Evolutionary conservation across 2,113 vertebrate species (phyloP), one percentile per base, ranked within the genome.

Genomic region (Hyla sarda): DNA sequence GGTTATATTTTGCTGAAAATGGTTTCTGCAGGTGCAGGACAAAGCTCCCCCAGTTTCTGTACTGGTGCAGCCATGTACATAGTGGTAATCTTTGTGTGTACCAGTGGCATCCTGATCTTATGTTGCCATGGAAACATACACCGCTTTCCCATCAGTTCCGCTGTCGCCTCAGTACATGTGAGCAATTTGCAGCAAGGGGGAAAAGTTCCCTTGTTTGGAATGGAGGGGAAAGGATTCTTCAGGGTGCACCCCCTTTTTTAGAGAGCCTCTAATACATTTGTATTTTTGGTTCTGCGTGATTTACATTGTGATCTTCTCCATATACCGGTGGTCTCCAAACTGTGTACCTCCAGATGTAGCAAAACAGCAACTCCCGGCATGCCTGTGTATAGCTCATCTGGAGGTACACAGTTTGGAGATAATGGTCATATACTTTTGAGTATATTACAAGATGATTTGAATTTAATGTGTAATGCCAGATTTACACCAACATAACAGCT

Each of bases 121-220:
- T 62, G 77, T 80, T 62, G 77, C 77, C 34, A 80, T 80, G 77
- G 77, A 62, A 80, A 80, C 54, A 16, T 80, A 62, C 77, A 62
- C 54, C 54, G 77, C 77, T 80, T 80, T 62, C 77, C 50, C 37
- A 11, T 41, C 77, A 21, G 67, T 41, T 41, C 67, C 28, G 48
- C 47, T 5, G 47, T 30, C 74, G 52, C 21, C 52, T 79, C 52
- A 0, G 32, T 80, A 41, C 34, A 80, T 62, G 77, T 80, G 77
- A 80, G 50, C 54, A 19, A 25, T 37, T 25, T 58, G 56, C 34
- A 76, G 47, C 73, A 80, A 45, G 32, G 45, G 23, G 77, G 23
- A 50, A 41, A 37, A 19, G 16, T 37, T 56, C 28, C 37, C 28
- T 58, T 56, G 30, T 34, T 56, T 3, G 52, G n/a, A 28, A 58